Evolutionary conservation across 2,113 vertebrate genomes (phyloP), one percentile per base, ranked within the genome.

Genomic region (Heterotis niloticus): DNA sequence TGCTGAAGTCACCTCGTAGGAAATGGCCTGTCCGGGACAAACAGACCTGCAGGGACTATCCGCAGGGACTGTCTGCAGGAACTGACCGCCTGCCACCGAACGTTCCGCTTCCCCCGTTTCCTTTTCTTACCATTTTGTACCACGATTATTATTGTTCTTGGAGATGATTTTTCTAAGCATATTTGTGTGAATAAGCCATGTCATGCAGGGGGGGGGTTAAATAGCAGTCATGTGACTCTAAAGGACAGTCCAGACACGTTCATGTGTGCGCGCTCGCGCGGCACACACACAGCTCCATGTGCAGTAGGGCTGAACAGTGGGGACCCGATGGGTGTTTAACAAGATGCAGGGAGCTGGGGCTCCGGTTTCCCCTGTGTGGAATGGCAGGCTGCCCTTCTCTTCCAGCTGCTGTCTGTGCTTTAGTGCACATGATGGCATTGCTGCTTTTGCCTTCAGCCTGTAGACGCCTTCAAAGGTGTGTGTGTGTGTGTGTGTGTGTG

Each of bases 1-100:
- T 65, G 84, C 88, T 0, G 87, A 90, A 79, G 87, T 89, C 62
- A 83, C 84, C 81, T 91, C 89, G 23, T 92, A 92, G 88, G 84
- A 10, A 7, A 28, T 13, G 26, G 20, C 29, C 20, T 10, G 29
- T 12, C 28, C 51, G 10, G 54, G 64, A 77, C 75, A 20, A 62
- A 77, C 75, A 64, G 20, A 10, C 28, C 24, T 16, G 67, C 34
- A 29, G 23, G 64, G n/a, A 20, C 64, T 66, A 5, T 4, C 34
- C 34, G 34, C 34, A 24, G 74, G 57, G 75, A 60, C 75, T 66
- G 18, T 4, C 34, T 7, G 34, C 34, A 24, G 74, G 57, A 60
- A 60, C 75, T 51, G 75, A 34, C 28, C 20, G 16, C 20, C 34
- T 10, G 56, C 20, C 20, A 18, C 66, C 9, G 17, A 51, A 28